A percentile compares a stretch with the other conserved stretches of the same genome.
phyloP scores from a whole-genome alignment of 1,140 invertebrate genomes.

The Heliconius hermathena region DNA sequence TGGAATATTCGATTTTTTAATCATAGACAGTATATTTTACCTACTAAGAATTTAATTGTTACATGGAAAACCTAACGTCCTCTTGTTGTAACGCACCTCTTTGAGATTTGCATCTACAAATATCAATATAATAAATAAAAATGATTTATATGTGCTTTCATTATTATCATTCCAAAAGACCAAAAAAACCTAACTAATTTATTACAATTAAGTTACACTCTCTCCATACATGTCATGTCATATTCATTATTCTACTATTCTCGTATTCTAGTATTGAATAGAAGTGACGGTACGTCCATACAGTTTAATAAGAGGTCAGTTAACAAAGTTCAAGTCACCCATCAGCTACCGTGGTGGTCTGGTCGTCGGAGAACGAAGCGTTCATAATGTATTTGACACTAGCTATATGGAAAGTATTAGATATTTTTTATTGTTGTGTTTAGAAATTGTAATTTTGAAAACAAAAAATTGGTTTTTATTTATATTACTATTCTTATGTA shows the following conservation, averaged over 20 bases:
- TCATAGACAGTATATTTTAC: no score
- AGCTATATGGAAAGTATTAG: neutral
- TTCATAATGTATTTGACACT: conserved; percentile 5
- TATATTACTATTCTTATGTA: no score
- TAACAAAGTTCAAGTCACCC: conserved; percentile 16
- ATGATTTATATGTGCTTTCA: no score
- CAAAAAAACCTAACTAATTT: no score
- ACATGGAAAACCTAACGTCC: no score
- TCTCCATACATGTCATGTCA: neutral
- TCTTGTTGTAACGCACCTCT: no score
- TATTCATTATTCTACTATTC: neutral
- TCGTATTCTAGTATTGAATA: neutral
- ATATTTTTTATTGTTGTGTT: neutral
- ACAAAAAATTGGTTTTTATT: neutral
- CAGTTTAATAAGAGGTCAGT: conserved; percentile 8
- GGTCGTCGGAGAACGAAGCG: conserved; percentile 36
- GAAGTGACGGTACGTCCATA: neutral
- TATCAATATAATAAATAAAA: no score
- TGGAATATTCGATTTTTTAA: neutral
- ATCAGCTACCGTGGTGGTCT: conserved; percentile 50
- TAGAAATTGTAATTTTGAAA: neutral
- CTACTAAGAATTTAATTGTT: no score
- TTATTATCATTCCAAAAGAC: no score
- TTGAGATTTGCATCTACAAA: no score
- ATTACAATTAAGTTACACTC: neutral